phyloP scores from a whole-genome alignment of 1,140 invertebrate species.

The Mylabris phalerata region DNA sequence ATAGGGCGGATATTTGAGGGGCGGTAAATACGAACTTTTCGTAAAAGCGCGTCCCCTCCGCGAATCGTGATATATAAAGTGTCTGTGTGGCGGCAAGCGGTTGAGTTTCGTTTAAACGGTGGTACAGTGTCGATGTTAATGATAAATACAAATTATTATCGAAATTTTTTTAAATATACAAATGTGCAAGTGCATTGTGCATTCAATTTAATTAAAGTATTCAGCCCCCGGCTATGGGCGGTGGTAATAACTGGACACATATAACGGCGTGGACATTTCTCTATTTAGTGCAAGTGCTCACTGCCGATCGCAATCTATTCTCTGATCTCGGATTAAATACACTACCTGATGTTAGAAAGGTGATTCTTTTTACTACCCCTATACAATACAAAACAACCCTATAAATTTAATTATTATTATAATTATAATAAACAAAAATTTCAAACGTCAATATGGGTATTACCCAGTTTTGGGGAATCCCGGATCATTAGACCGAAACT shows the following conservation, averaged over 20 bases:
- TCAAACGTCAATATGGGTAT: conserved; percentile 2
- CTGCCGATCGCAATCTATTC: conserved; percentile 20
- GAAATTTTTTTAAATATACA: conserved; percentile 1
- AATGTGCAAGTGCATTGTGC: conserved; percentile 17
- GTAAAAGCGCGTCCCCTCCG: conserved; percentile 19
- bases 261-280: conserved; percentile 31
- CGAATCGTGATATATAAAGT: conserved; percentile 29
- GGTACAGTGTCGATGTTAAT: conserved; percentile 20
- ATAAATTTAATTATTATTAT: neutral
- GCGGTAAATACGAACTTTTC: neutral
- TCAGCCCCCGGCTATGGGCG: conserved; percentile 32
- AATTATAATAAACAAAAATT: conserved; percentile 6
- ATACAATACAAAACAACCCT: neutral
- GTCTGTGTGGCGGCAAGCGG: conserved; percentile 18
- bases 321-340: conserved; percentile 27
- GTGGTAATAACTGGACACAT: conserved; percentile 19
- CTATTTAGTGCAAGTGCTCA: conserved; percentile 25
- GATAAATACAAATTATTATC: too few species aligned
- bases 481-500: conserved; percentile 14
- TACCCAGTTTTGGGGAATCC: conserved; percentile 20
- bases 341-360: conserved; percentile 31
- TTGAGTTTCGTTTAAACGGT: conserved; percentile 22
- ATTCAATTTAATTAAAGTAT: conserved; percentile 5
- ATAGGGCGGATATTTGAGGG: conserved; percentile 1
- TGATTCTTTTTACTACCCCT: conserved; percentile 8